phyloP scores from a whole-genome alignment of 2,797 vertebrate species.

The Lutjanus argentimaculatus region DNA sequence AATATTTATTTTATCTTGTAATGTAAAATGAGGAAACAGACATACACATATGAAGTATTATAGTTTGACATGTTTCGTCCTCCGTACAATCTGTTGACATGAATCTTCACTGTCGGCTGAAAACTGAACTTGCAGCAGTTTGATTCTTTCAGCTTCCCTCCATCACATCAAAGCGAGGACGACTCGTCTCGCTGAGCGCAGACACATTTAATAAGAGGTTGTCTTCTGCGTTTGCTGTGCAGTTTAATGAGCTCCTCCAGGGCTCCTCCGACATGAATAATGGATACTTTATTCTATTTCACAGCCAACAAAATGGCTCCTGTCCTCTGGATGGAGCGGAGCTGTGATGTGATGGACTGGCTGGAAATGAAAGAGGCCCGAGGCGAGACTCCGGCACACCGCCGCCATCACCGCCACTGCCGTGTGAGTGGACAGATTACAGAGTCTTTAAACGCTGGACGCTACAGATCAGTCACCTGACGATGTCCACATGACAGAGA shows the following conservation, averaged over 20 bases:
- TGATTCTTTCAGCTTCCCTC: background rate
- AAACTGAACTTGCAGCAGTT: background rate
- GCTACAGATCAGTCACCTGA: background rate
- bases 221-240: constrained; percentile 68
- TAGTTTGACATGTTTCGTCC: background rate
- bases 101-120: background rate
- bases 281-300: constrained; percentile 76
- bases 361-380: constrained; percentile 65
- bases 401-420: background rate
- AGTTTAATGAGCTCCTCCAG: constrained; percentile 79
- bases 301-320: constrained; percentile 72
- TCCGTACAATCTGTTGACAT: background rate
- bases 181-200: constrained; percentile 16
- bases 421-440: constrained; percentile 46
- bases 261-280: constrained; percentile 76
- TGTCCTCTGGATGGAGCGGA: constrained; percentile 68
- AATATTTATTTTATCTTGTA: no score
- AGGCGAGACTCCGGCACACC: constrained; percentile 18
- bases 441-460: background rate
- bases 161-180: constrained; percentile 18
- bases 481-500: background rate
- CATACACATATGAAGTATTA: no score
- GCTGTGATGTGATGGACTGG: constrained; percentile 63
- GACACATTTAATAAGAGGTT: constrained; percentile 69
- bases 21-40: no score